Conservation (phyloP, 2,113 vertebrate species). For the Cavia aperea region DNA sequence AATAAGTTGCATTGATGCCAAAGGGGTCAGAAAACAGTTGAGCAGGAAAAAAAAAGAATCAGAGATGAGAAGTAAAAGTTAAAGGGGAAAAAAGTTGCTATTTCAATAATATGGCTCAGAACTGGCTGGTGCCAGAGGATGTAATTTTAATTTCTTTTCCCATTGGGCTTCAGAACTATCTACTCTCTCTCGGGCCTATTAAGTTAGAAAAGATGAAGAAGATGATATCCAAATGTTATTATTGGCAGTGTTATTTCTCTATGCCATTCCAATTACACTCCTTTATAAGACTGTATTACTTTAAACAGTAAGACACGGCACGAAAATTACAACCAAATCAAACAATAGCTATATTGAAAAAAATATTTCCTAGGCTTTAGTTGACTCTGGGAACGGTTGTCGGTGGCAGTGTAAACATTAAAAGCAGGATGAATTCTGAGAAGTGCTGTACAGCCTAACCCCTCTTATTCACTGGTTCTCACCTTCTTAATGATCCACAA, state of each 20-base stretch:
- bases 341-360: conserved; percentile 18
- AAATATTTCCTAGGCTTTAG: background rate
- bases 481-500: conserved; percentile 69
- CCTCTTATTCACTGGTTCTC: conserved; percentile 61
- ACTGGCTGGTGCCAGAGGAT: background rate
- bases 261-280: background rate
- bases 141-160: conserved; percentile 28
- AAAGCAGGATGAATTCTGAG: conserved; percentile 45
- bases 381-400: conserved; percentile 7
- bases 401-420: background rate
- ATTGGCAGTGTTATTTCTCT: conserved; percentile 19
- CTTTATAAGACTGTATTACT: conserved; percentile 22
- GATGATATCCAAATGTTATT: conserved; percentile 15
- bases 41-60: background rate
- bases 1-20: background rate
- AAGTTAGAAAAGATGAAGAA: background rate
- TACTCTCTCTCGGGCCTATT: background rate
- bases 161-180: background rate
- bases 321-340: background rate
- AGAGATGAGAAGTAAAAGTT: background rate
- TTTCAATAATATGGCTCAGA: conserved; percentile 2
- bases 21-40: conserved; percentile 7
- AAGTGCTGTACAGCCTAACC: conserved; percentile 61
- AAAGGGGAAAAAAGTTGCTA: background rate
- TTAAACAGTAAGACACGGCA: background rate